Conservation (phyloP, 2,113 vertebrate genomes). For the Microcebus jonahi region DNA sequence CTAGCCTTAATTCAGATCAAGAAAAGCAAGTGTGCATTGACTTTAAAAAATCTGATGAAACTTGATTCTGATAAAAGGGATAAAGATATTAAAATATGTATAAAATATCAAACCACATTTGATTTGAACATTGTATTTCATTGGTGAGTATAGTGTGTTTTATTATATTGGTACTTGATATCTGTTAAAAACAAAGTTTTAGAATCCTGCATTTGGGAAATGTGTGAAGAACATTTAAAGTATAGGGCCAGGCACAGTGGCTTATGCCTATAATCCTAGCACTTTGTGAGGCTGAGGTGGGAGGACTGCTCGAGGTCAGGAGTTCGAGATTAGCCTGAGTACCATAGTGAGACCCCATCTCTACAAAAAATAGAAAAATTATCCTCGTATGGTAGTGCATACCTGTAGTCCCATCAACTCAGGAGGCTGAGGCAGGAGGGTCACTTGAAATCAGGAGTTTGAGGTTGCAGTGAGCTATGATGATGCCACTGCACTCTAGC, state of each 20-base stretch:
- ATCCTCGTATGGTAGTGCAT: too few species aligned
- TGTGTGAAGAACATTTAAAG: background rate
- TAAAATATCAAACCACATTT: background rate
- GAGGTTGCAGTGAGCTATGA: background rate
- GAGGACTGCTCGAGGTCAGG: too few species aligned
- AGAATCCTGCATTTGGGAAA: background rate
- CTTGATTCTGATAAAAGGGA: background rate
- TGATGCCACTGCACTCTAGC: too few species aligned
- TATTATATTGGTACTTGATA: conserved; percentile 31
- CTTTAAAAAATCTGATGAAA: conserved; percentile 25
- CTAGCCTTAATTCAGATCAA: background rate
- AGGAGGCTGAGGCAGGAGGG: too few species aligned
- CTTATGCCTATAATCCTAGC: too few species aligned
- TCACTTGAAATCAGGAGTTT: too few species aligned
- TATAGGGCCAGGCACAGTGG: too few species aligned
- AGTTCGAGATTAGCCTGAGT: too few species aligned
- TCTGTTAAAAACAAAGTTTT: conserved; percentile 29
- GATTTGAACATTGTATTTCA: conserved; percentile 11
- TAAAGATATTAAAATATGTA: background rate
- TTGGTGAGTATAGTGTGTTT: background rate
- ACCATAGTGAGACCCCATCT: too few species aligned
- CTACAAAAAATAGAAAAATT: too few species aligned
- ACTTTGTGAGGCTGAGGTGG: too few species aligned
- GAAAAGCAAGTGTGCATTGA: background rate
- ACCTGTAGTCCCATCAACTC: too few species aligned